These are phyloP conservation scores for Timema podura DNA, from an alignment of 2,888 invertebrate genomes.

Conservation along the genomic window DNA sequence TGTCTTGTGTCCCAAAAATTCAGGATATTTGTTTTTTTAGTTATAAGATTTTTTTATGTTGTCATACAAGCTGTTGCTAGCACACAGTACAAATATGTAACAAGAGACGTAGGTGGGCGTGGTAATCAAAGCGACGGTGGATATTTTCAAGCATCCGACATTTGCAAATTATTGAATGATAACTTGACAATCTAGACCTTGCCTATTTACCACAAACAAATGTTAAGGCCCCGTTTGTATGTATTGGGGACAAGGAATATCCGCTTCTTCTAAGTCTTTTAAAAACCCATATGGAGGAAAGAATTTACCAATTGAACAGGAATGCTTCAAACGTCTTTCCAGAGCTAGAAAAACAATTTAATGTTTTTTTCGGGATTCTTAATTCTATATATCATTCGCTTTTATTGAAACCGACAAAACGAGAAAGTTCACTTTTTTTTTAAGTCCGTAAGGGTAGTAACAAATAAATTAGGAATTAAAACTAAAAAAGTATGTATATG, in stretches of 20 bases:
- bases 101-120: slow-evolving; percentile 34
- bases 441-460: too few species aligned
- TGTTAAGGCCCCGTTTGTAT: too few species aligned
- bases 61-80: slow-evolving; percentile 23
- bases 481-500: too few species aligned
- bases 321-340: slow-evolving; percentile 20
- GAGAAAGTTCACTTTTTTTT: too few species aligned
- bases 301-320: slow-evolving; percentile 20
- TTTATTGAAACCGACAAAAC: too few species aligned
- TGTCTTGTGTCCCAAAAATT: slow-evolving; percentile 12
- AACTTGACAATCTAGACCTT: slow-evolving; percentile 30
- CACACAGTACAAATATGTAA: slow-evolving; percentile 26
- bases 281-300: slow-evolving; percentile 21
- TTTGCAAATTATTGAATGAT: slow-evolving; percentile 29
- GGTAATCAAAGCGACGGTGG: slow-evolving; percentile 37
- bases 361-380: slow-evolving; percentile 26
- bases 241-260: too few species aligned
- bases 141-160: slow-evolving; percentile 32
- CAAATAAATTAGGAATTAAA: too few species aligned
- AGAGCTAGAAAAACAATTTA: slow-evolving; percentile 15
- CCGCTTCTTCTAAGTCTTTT: slow-evolving; percentile 22
- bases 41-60: slow-evolving; percentile 7
- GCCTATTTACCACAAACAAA: slow-evolving; percentile 30
- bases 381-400: slow-evolving; percentile 23
- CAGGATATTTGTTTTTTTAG: slow-evolving; percentile 14